Base-by-base conservation (phyloP, 2,888 invertebrate species). In the Hypena proboscidalis region DNA sequence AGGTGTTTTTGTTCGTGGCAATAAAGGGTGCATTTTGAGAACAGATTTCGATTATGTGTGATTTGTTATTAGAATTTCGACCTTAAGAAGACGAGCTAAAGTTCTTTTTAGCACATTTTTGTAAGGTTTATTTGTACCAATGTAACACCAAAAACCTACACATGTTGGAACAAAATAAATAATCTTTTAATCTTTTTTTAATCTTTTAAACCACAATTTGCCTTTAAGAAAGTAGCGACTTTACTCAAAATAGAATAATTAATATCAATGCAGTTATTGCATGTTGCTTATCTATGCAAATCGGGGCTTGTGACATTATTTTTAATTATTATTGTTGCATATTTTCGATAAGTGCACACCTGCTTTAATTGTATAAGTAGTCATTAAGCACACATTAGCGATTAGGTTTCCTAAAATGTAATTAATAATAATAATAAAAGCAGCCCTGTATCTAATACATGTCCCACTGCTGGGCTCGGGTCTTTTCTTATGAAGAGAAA, bases 281-380 rank as follows among this genome's bases (percentile, higher is more conserved):
- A 56, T 65, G 66, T 51, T 20, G 15, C 34, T 52, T 62, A 65
- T 68, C 62, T 53, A 44, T 47, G 52, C 43, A 52, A 55, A 52
- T 36, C 30, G 32, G 39, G 21, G 29, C 32, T 13, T 34, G 19
- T 32, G 19, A 41, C 26, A 38, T 37, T 50, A 32, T 44, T 29
- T 53, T 29, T 36, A 38, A n/a, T 11, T 40, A 19, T 17, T 20
- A 38, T 25, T 26, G 38, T 33, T 8, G 30, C 36, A 35, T 38
- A 40, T 41, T 45, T 51, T 48, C 25, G 33, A 44, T 61, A 47
- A 40, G 9, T 50, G 57, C 57, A 15, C 42, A 49, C 23, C 29
- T 6, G n/a, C 1, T 21, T n/a, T n/a, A 38, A 26, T 9, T 38
- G 25, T 21, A 44, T 39, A 25, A 9, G 25, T 56, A 56, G 50